A percentile compares a stretch with the other conserved stretches of the same genome.
phyloP scores from a whole-genome alignment of 2,797 vertebrate genomes.

The Hafferia zeledoni region DNA sequence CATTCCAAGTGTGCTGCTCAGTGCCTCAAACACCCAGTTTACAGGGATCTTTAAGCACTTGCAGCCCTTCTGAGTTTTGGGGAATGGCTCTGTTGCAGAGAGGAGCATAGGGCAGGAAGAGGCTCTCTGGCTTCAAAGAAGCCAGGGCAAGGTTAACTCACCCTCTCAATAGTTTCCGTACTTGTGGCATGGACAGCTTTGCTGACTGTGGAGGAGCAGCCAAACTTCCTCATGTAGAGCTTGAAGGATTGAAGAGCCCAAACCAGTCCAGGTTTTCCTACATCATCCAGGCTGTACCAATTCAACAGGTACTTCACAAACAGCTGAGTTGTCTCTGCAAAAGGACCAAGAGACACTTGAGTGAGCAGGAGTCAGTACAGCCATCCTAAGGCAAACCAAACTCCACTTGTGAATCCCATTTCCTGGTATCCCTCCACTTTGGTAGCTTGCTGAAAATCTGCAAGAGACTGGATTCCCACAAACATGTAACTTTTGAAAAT shows the following conservation, averaged over 20 bases:
- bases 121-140: background rate
- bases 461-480: background rate
- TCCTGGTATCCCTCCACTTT: background rate
- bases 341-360: background rate
- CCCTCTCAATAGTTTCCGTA: background rate
- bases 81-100: background rate
- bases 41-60: background rate
- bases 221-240: background rate
- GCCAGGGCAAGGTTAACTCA: background rate
- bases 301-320: background rate
- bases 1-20: background rate
- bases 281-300: background rate
- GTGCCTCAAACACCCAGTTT: background rate
- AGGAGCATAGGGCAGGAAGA: background rate
- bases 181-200: background rate
- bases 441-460: background rate
- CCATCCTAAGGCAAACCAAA: background rate
- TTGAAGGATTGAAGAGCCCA: background rate
- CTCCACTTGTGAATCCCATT: background rate
- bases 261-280: background rate
- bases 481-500: conserved; percentile 5
- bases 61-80: background rate
- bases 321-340: background rate
- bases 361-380: background rate
- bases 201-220: background rate